Conservation (phyloP, 2,888 invertebrate species). For the Sepioteuthis lessoniana region DNA sequence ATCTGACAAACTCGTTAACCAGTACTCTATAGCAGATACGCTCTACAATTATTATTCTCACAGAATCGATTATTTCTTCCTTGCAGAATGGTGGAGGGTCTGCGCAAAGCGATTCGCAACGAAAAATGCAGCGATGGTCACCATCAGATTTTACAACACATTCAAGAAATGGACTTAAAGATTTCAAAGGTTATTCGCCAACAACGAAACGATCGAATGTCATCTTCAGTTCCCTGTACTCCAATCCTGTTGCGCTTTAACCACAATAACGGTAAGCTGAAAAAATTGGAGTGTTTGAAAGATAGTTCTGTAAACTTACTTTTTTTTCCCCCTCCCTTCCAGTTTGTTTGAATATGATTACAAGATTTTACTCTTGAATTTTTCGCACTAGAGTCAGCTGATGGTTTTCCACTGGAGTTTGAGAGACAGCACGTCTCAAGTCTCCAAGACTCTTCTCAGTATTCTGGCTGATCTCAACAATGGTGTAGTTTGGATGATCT, state of each 20-base stretch:
- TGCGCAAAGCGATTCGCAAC: too few species aligned
- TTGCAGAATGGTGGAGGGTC: neutral
- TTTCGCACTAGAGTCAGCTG: too few species aligned
- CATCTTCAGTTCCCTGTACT: neutral
- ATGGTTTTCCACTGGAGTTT: too few species aligned
- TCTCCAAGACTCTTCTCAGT: too few species aligned
- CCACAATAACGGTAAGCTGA: neutral
- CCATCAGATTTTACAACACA: neutral
- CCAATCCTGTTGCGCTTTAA: neutral
- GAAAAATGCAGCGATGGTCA: neutral
- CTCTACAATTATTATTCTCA: neutral
- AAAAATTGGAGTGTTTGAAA: neutral
- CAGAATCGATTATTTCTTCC: neutral
- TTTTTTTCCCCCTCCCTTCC: too few species aligned
- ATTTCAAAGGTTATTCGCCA: neutral
- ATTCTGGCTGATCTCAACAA: too few species aligned
- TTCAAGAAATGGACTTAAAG: neutral
- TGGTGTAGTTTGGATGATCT: too few species aligned
- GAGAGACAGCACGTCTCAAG: too few species aligned
- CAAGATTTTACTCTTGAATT: too few species aligned
- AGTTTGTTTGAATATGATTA: too few species aligned
- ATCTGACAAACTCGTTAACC: too few species aligned
- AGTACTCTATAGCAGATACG: neutral
- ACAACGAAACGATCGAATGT: neutral
- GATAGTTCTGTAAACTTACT: too few species aligned